These are phyloP conservation scores for Cygnus atratus DNA, from an alignment of 2,113 vertebrate genomes.

Conservation along the genomic window DNA sequence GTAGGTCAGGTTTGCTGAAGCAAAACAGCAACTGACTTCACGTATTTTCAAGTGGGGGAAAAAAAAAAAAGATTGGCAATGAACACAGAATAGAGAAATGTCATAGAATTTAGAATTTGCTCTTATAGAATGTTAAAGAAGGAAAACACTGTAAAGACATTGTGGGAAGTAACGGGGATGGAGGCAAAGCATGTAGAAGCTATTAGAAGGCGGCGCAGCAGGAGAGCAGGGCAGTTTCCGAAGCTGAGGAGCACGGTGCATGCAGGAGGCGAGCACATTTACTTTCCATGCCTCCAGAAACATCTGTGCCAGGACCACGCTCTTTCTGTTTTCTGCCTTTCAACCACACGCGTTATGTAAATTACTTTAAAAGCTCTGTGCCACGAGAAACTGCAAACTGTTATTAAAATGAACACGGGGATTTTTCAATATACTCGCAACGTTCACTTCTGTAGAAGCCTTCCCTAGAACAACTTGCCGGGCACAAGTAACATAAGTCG, in stretches of 20 bases:
- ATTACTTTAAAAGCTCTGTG: neutral
- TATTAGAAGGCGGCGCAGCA: neutral
- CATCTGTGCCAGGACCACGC: neutral
- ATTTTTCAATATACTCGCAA: neutral
- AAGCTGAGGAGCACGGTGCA: neutral
- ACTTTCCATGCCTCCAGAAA: rapidly evolving
- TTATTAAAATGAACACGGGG: neutral
- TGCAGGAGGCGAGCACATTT: rapidly evolving
- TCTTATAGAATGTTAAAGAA: neutral
- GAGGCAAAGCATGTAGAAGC: neutral
- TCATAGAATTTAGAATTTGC: neutral
- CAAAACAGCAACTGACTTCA: neutral
- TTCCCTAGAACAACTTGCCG: neutral
- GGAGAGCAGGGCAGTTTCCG: neutral
- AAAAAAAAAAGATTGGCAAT: neutral
- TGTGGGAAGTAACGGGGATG: neutral
- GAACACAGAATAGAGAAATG: neutral
- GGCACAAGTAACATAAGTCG: neutral
- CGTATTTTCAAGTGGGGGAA: neutral
- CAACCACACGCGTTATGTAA: neutral
- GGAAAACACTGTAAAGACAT: neutral
- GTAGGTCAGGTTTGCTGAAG: neutral
- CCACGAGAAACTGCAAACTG: neutral
- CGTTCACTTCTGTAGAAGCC: neutral
- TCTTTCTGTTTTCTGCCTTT: constrained; percentile 17